phyloP scores from a whole-genome alignment of 2,113 vertebrate genomes.

The Pachypanchax playfairii region DNA sequence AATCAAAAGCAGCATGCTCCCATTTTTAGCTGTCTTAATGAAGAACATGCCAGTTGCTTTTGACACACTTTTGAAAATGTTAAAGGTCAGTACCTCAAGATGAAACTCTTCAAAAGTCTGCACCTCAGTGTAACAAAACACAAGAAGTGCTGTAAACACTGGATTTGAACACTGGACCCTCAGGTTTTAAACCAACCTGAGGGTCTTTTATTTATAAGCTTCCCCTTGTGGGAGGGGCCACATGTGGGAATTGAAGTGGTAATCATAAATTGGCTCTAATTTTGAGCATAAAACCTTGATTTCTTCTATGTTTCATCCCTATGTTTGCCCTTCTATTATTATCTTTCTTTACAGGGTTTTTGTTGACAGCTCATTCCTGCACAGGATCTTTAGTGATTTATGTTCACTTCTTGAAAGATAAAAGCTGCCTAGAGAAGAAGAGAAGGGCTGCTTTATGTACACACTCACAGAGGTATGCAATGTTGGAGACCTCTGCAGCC shows the following conservation, averaged over 20 bases:
- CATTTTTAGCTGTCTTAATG: conserved; percentile 30
- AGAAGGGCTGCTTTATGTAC: conserved; percentile 69
- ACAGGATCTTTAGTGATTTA: conserved; percentile 57
- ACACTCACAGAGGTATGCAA: conserved; percentile 69
- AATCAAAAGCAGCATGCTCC: conserved; percentile 1
- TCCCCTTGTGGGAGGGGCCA: too few species aligned
- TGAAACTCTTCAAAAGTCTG: conserved; percentile 37
- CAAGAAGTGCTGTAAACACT: too few species aligned
- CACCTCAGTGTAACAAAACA: conserved; percentile 53
- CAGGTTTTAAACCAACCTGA: too few species aligned
- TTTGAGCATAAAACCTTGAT: conserved; percentile 33
- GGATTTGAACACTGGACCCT: too few species aligned
- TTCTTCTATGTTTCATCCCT: conserved; percentile 4
- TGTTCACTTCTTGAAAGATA: conserved; percentile 62
- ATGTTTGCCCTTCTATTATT: background rate
- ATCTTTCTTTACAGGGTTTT: conserved; percentile 12
- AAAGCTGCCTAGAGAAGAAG: conserved; percentile 64
- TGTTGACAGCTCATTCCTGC: conserved; percentile 37
- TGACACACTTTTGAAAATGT: conserved; percentile 57
- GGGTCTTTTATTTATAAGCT: background rate
- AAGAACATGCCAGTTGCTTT: conserved; percentile 34
- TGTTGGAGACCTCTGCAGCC: conserved; percentile 20
- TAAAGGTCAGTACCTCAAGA: conserved; percentile 50
- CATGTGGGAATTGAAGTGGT: conserved; percentile 18
- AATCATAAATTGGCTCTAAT: conserved; percentile 38